These are phyloP conservation scores for Pseudolaguvia tuberculata DNA, from an alignment of 2,113 vertebrate genomes.

Conservation along the genomic window DNA sequence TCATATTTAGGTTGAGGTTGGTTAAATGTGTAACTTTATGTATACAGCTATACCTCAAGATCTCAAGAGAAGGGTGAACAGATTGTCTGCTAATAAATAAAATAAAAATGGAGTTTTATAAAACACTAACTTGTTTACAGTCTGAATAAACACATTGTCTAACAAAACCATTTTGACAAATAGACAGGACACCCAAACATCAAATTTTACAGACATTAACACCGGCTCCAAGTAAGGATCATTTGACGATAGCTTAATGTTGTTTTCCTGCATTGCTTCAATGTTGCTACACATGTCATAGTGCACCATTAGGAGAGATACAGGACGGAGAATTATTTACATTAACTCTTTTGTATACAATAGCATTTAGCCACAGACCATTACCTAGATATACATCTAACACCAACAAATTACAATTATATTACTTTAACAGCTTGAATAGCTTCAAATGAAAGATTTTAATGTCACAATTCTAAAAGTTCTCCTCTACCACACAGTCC, in stretches of 20 bases:
- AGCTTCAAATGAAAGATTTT: too few species aligned
- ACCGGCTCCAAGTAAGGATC: neutral
- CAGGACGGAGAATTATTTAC: neutral
- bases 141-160: neutral
- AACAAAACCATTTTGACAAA: neutral
- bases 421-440: too few species aligned
- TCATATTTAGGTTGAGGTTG: too few species aligned
- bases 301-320: too few species aligned
- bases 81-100: neutral
- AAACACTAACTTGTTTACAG: neutral
- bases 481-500: too few species aligned
- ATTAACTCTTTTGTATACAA: too few species aligned
- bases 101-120: constrained; percentile 3
- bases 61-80: neutral
- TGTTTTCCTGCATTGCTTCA: neutral
- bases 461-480: too few species aligned
- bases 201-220: neutral
- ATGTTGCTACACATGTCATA: neutral
- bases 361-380: too few species aligned
- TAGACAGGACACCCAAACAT: neutral
- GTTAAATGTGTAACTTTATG: neutral
- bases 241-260: neutral
- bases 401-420: too few species aligned
- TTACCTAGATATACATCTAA: too few species aligned
- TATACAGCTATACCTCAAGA: neutral